A percentile compares a stretch with the other conserved stretches of the same genome.
Conservation (phyloP, 2,113 vertebrate genomes). For the Rhagologus leucostigma region DNA sequence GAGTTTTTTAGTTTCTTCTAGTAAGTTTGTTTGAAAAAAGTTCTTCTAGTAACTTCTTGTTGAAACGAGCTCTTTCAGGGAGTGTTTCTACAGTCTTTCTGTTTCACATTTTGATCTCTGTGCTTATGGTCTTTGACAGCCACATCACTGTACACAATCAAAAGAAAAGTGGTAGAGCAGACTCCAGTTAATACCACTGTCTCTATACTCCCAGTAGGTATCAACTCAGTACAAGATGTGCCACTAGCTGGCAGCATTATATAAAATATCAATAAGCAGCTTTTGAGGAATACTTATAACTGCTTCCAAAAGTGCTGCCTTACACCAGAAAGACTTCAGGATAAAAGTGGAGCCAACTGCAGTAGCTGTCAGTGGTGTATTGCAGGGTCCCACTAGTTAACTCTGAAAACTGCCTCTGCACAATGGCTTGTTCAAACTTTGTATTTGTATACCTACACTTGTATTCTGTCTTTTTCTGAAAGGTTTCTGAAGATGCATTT, state of each 20-base stretch:
- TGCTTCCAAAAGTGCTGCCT: not conserved
- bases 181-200: not conserved
- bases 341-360: not conserved
- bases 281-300: not conserved
- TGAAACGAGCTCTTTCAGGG: not conserved
- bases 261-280: conserved; percentile 63
- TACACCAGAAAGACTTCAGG: not conserved
- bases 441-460: not conserved
- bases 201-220: not conserved
- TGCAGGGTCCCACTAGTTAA: not conserved
- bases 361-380: not conserved
- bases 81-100: not conserved
- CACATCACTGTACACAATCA: not conserved
- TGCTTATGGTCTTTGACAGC: not conserved
- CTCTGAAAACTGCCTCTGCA: not conserved
- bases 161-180: not conserved
- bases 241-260: conserved; percentile 79
- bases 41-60: not conserved
- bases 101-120: not conserved
- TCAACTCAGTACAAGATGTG: conserved; percentile 46
- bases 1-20: not conserved
- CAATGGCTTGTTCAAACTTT: not conserved
- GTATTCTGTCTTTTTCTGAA: not conserved
- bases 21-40: not conserved
- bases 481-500: not conserved